Conservation (phyloP, 2,797 vertebrate species). For the Diplodus sargus region DNA sequence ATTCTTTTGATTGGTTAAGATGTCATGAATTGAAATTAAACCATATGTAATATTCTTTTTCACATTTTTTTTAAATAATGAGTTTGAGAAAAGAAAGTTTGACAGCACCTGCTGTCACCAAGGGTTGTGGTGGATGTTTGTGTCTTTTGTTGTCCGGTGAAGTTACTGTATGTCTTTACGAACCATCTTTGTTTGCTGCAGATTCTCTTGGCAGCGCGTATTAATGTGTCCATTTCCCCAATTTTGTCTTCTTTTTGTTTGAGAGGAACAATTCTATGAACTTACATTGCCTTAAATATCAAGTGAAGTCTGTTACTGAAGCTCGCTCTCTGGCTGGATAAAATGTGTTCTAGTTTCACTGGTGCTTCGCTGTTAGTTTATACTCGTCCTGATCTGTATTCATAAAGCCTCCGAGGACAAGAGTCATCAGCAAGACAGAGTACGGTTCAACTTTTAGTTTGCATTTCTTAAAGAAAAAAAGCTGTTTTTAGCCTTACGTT, state of each 20-base stretch:
- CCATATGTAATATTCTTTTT: not conserved
- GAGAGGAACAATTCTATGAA: conserved; percentile 61
- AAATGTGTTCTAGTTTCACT: conserved; percentile 59
- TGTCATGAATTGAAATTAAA: conserved; percentile 5
- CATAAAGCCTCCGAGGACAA: conserved; percentile 53
- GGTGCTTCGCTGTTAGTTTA: conserved; percentile 74
- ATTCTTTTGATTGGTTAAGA: not conserved
- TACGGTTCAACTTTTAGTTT: not conserved
- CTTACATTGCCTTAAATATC: conserved; percentile 84
- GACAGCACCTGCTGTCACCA: not conserved
- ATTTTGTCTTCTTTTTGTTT: conserved; percentile 4
- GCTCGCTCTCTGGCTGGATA: conserved; percentile 64
- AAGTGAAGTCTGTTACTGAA: conserved; percentile 73
- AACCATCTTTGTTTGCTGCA: conserved; percentile 6
- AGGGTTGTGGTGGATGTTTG: not conserved
- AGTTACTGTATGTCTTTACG: conserved; percentile 7
- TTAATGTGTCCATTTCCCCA: not conserved
- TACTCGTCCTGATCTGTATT: conserved; percentile 53
- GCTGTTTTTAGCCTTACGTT: not conserved
- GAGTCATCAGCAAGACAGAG: not conserved
- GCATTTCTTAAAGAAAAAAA: not conserved
- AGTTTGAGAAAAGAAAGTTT: not conserved
- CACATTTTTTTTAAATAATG: not conserved
- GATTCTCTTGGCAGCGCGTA: conserved; percentile 13
- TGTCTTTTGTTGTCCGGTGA: not conserved